These are phyloP conservation scores for Bostrychus sinensis DNA, from an alignment of 2,113 vertebrate species.

Conservation along the genomic window DNA sequence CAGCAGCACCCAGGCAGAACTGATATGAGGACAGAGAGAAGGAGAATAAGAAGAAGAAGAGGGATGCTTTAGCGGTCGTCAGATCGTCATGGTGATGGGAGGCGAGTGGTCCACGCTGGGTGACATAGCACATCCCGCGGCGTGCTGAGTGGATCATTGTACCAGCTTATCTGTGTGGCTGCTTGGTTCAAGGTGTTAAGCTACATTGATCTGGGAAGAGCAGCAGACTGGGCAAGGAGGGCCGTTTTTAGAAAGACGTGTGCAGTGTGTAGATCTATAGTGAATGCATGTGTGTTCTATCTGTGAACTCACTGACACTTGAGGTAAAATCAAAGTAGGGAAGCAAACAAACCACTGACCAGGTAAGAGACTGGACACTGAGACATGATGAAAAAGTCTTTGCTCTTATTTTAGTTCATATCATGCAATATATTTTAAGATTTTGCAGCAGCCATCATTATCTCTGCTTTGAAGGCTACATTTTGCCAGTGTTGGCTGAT, in stretches of 20 bases:
- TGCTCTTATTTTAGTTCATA: no score
- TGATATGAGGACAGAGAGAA: conserved; percentile 68
- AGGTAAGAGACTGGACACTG: no score
- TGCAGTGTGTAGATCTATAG: conserved; percentile 18
- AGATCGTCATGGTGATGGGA: conserved; percentile 76
- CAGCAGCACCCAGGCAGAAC: conserved; percentile 71
- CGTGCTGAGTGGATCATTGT: conserved; percentile 66
- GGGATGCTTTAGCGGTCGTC: conserved; percentile 41
- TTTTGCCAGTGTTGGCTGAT: no score
- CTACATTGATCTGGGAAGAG: conserved; percentile 55
- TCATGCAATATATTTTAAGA: no score
- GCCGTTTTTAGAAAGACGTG: conserved; percentile 20
- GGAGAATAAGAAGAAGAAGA: conserved; percentile 42
- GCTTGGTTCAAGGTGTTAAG: conserved; percentile 34
- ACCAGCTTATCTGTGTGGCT: conserved; percentile 35
- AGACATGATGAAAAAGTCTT: no score
- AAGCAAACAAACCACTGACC: background rate
- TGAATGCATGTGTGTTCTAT: conserved; percentile 5
- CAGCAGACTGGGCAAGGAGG: conserved; percentile 11
- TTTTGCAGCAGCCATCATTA: no score
- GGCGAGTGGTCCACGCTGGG: conserved; percentile 59
- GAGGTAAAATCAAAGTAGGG: background rate
- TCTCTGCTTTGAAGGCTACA: no score
- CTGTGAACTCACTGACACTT: background rate
- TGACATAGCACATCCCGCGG: conserved; percentile 71